phyloP scores from a whole-genome alignment of 2,113 vertebrate species.

The Psettodes erumei region DNA sequence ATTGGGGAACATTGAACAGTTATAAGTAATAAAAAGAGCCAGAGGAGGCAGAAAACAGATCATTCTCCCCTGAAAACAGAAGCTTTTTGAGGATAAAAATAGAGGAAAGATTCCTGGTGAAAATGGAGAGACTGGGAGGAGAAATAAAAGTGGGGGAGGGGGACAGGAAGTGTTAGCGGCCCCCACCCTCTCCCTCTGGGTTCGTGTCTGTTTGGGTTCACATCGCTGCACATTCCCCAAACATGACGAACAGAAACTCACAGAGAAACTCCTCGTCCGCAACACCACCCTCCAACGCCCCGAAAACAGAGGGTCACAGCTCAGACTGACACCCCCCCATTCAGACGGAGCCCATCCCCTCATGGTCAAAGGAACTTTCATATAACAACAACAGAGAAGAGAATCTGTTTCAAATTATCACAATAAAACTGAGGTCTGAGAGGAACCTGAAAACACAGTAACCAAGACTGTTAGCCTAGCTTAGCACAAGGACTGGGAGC shows the following conservation, averaged over 20 bases:
- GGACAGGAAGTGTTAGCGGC: slow-evolving; percentile 8
- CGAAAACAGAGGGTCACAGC: too few species aligned
- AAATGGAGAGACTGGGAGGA: neutral
- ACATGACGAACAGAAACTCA: slow-evolving; percentile 14
- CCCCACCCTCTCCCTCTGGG: slow-evolving; percentile 25
- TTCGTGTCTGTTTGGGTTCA: neutral
- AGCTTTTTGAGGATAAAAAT: neutral
- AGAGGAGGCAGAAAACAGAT: too few species aligned
- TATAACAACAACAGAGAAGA: too few species aligned
- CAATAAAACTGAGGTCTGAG: too few species aligned
- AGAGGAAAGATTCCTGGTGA: neutral
- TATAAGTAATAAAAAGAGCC: neutral
- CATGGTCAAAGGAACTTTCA: too few species aligned
- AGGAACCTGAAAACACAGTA: too few species aligned
- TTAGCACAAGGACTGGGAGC: neutral
- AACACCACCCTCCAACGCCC: neutral
- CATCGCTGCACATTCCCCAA: slow-evolving; percentile 17
- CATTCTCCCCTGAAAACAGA: too few species aligned
- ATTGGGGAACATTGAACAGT: too few species aligned
- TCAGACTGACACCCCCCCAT: too few species aligned
- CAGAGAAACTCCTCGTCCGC: neutral
- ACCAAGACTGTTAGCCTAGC: neutral
- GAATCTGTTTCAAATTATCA: too few species aligned
- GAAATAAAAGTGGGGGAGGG: neutral
- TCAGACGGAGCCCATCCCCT: too few species aligned